Conservation (phyloP, 1,140 invertebrate species). For the Pseudomyrmex cubaensis region DNA sequence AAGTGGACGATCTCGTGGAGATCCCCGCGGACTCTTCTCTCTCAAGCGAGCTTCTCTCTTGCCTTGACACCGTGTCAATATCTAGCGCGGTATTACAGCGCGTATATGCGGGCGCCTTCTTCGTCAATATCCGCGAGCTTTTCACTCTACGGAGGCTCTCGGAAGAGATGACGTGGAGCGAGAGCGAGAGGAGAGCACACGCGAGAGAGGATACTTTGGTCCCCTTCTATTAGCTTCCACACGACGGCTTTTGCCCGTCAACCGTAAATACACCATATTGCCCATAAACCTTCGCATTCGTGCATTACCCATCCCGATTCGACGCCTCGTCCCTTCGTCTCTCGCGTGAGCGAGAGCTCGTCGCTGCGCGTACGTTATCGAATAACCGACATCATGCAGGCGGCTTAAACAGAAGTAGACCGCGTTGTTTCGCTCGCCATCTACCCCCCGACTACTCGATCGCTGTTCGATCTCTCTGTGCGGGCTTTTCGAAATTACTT, state of each 20-base stretch:
- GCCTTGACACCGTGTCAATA: slow-evolving; percentile 32
- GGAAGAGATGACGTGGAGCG: slow-evolving; percentile 35
- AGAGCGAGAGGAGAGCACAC: slow-evolving; percentile 34
- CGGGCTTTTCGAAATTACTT: slow-evolving; percentile 6
- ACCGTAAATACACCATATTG: slow-evolving; percentile 84
- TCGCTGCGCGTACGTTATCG: slow-evolving; percentile 74
- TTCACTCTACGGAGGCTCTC: slow-evolving; percentile 46
- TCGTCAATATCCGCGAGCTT: slow-evolving; percentile 76
- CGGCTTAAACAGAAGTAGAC: slow-evolving; percentile 70
- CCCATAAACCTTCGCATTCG: slow-evolving; percentile 84
- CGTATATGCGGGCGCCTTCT: slow-evolving; percentile 37
- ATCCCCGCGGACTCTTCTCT: slow-evolving; percentile 12
- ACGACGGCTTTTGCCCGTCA: slow-evolving; percentile 74
- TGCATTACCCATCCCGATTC: slow-evolving; percentile 81
- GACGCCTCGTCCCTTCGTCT: slow-evolving; percentile 35
- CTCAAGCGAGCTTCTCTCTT: slow-evolving; percentile 2
- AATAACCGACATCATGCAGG: slow-evolving; percentile 73
- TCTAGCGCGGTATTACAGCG: slow-evolving; percentile 32
- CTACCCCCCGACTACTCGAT: neutral
- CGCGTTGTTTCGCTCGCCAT: slow-evolving; percentile 56
- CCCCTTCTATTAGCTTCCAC: slow-evolving; percentile 59
- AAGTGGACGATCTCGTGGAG: neutral
- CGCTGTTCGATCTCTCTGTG: neutral
- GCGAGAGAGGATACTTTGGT: slow-evolving; percentile 55
- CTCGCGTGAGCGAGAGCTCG: slow-evolving; percentile 53